Evolutionary conservation across 2,888 invertebrate genomes (phyloP), one percentile per base, ranked within the genome.

Genomic region (Carterocephalus palaemon): DNA sequence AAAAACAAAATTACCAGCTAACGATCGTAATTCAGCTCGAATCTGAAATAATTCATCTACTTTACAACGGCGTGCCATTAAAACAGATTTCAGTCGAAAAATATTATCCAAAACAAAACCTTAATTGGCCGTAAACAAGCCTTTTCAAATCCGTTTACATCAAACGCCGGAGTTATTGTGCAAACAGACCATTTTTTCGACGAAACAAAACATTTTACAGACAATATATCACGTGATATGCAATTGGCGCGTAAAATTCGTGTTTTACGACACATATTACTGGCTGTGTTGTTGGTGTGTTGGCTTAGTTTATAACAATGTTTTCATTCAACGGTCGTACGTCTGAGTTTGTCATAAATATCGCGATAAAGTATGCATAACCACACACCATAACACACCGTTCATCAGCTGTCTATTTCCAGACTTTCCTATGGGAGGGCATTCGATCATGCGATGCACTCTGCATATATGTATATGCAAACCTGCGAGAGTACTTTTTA

Each of bases 301-400:
- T 48, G 26, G 48, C 50, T 56, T 55, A 59, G 67, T 70, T 68
- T 68, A 66, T 67, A 68, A 68, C 69, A 69, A 74, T 75, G 79
- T 80, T 75, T 73, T 75, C 79, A 79, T 80, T 81, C 72, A 75
- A 60, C 62, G 59, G 59, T 59, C 56, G 55, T 68, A 64, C 60
- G 67, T 59, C 37, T 52, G 59, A 53, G 70, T 70, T 72, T 69
- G 74, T 72, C 75, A 78, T 82, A 81, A 80, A 81, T 79, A 68
- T 57, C 47, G 38, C 47, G 49, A 60, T 67, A 62, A 75, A 70
- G 64, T 57, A 61, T 70, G 70, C 76, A 75, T 75, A 73, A 69
- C 60, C 48, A 64, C 68, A 64, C 72, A 69, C 60, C 48, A 64
- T 67, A 64, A 67, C 63, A 61, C 54, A 46, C 57, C 66, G 60